Conservation (phyloP, 2,888 invertebrate genomes). For the Cataglyphis rosenhaueri region DNA sequence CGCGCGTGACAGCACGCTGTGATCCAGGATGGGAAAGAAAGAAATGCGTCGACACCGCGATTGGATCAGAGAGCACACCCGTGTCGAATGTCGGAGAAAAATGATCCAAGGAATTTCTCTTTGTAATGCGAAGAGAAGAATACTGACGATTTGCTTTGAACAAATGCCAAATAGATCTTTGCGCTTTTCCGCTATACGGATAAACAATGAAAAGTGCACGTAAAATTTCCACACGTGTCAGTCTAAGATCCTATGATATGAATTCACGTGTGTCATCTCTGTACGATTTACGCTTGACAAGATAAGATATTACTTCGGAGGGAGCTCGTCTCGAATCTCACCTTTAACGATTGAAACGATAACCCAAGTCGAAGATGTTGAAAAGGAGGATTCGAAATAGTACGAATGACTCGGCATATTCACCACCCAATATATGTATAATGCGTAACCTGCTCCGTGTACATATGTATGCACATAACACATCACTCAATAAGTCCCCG, state of each 20-base stretch:
- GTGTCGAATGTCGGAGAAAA: slow-evolving; percentile 1
- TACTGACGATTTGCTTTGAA: background rate
- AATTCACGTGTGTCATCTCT: background rate
- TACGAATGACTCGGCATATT: slow-evolving; percentile 16
- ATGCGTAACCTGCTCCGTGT: background rate
- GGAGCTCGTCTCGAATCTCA: background rate
- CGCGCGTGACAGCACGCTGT: background rate
- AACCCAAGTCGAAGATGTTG: background rate
- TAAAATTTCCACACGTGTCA: background rate
- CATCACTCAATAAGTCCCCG: too few species aligned
- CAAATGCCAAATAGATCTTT: background rate
- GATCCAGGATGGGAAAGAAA: slow-evolving; percentile 9
- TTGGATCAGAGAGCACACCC: background rate
- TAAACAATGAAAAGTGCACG: background rate
- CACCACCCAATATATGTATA: slow-evolving; percentile 18
- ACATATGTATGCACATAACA: background rate
- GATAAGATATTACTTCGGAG: slow-evolving; percentile 16
- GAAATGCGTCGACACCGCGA: background rate
- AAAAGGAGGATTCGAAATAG: background rate
- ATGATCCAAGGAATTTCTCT: slow-evolving; percentile 10
- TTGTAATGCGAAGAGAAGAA: background rate
- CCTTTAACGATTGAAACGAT: background rate
- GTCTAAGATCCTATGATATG: background rate
- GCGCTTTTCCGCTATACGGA: background rate
- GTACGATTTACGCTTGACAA: background rate